A percentile compares a stretch with the other conserved stretches of the same genome.
Conservation (phyloP, 2,113 vertebrate species). For the Sapayoa aenigma region DNA sequence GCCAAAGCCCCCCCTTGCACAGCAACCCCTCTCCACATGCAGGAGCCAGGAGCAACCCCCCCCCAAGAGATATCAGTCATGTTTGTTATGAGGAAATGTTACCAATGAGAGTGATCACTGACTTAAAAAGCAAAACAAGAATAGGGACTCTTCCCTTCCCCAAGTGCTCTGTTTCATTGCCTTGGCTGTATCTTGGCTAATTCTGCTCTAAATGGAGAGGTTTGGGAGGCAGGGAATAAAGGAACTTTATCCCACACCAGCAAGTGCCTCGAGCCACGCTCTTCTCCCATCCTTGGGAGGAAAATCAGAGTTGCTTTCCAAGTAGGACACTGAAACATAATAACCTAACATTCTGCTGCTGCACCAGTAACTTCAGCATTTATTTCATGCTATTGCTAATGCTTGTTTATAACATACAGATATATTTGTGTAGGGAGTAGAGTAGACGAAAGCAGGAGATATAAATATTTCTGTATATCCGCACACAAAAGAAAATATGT, state of each 20-base stretch:
- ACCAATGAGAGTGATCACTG: accelerated
- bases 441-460: slow-evolving; percentile 67
- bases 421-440: slow-evolving; percentile 68
- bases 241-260: background rate
- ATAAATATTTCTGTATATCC: slow-evolving; percentile 96
- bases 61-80: background rate
- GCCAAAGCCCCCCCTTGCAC: background rate
- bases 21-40: background rate
- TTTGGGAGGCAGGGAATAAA: slow-evolving; percentile 5
- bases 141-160: background rate
- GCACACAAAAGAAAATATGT: slow-evolving; percentile 90
- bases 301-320: slow-evolving; percentile 3
- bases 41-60: background rate
- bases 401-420: slow-evolving; percentile 68
- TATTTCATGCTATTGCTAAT: slow-evolving; percentile 72
- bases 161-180: background rate
- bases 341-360: background rate
- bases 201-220: slow-evolving; percentile 4
- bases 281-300: background rate
- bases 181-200: background rate
- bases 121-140: background rate
- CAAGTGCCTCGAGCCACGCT: background rate
- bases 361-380: slow-evolving; percentile 59
- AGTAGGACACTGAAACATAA: background rate
- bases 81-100: background rate